Evolutionary conservation across 2,888 invertebrate species (phyloP).

Genomic region (Tachina grossa): DNA sequence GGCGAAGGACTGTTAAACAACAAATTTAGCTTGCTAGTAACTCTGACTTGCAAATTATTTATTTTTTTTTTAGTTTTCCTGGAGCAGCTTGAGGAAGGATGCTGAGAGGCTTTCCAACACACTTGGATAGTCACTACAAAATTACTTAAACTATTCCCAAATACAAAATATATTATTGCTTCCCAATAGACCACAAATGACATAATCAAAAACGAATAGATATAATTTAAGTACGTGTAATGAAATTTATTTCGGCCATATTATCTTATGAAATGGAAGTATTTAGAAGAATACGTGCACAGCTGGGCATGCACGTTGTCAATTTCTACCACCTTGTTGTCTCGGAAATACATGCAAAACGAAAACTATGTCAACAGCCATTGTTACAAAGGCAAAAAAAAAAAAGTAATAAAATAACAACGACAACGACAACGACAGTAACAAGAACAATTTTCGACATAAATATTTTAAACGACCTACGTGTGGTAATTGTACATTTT

Average conservation of each 20-base stretch:
- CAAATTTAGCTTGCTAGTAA: too few species aligned
- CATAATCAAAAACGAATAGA: too few species aligned
- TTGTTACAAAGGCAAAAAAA: conserved; percentile 33
- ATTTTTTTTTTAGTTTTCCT: background rate
- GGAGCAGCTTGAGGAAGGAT: too few species aligned
- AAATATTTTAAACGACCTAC: conserved; percentile 68
- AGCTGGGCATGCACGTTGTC: background rate
- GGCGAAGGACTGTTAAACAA: too few species aligned
- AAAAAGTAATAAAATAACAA: conserved; percentile 18
- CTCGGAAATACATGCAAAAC: conserved; percentile 27
- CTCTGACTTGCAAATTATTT: too few species aligned
- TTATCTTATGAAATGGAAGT: background rate
- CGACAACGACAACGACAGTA: conserved; percentile 20
- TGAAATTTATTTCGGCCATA: background rate
- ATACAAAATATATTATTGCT: too few species aligned
- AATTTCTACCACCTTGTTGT: conserved; percentile 1
- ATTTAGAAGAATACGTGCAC: background rate
- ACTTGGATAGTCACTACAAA: too few species aligned
- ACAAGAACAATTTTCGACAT: conserved; percentile 56
- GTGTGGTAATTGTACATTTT: conserved; percentile 30
- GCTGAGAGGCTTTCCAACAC: too few species aligned
- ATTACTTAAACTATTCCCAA: too few species aligned
- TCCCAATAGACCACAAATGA: too few species aligned
- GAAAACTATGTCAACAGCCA: conserved; percentile 54
- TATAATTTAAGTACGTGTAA: too few species aligned